phyloP scores from a whole-genome alignment of 2,888 invertebrate genomes.

The Boloria selene region DNA sequence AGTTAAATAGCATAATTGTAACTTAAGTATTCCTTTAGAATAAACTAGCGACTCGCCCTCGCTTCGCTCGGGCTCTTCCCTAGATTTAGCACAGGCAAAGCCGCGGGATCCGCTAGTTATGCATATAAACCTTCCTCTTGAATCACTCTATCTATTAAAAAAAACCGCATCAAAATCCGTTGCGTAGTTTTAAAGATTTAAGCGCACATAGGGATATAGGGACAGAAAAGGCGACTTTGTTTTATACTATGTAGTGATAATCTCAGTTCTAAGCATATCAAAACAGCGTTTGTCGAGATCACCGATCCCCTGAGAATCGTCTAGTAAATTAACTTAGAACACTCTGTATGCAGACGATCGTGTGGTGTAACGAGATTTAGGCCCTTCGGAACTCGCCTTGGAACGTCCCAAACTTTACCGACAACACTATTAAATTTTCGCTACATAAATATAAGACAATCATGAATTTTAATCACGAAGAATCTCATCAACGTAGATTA shows the following conservation, averaged over 20 bases:
- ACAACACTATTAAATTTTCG: slow-evolving; percentile 26
- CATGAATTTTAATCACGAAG: slow-evolving; percentile 15
- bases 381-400: slow-evolving; percentile 53
- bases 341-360: slow-evolving; percentile 77
- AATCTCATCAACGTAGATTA: background rate
- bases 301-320: slow-evolving; percentile 58
- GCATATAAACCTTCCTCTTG: no score
- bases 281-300: slow-evolving; percentile 64
- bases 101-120: no score
- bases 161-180: no score
- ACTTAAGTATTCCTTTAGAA: slow-evolving; percentile 38
- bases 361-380: slow-evolving; percentile 69
- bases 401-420: slow-evolving; percentile 30
- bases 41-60: no score
- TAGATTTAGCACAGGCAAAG: no score
- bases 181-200: no score
- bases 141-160: no score
- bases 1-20: slow-evolving; percentile 27
- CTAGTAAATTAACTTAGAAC: slow-evolving; percentile 76
- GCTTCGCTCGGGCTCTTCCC: no score
- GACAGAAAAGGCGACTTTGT: no score
- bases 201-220: no score
- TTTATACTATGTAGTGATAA: no score
- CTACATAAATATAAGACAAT: slow-evolving; percentile 21
- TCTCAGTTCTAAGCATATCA: slow-evolving; percentile 61